Evolutionary conservation across 2,888 invertebrate genomes (phyloP), one percentile per base, ranked within the genome.

Genomic region (Protodeltote pygarga): DNA sequence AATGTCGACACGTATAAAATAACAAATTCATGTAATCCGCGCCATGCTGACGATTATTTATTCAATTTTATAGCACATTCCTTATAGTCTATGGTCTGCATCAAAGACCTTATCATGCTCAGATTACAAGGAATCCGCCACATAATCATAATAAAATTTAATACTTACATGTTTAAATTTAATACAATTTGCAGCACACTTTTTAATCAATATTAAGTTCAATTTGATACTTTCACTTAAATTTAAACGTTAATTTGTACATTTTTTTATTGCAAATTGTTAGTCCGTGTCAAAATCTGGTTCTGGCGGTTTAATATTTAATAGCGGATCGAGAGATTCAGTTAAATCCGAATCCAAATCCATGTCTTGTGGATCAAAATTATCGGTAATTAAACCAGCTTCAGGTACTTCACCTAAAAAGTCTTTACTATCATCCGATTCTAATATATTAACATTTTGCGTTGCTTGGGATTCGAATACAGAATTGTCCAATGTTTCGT

Each of bases 381-480:
- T 65, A 31, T 65, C 70, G 8, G 66, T 27, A 24, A 68, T 47
- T 19, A 58, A 50, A 9, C 54, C 47, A n/a, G 42, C 32, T 17
- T 47, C 48, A 2, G 53, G 29, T 3, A 64, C 3, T 3, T 53
- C 69, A 8, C 66, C 58, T 16, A 65, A 61, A 51, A 48, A 51
- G 45, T 69, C 65, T 31, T 65, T 65, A 19, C 50, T 69, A 32
- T 65, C 69, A 23, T 67, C 65, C 11, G 53, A 65, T 14, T 68
- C 65, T 16, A 65, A 10, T n/a, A 49, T 15, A 15, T 48, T 47
- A 34, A 35, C 50, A 13, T 33, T 47, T 5, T 19, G 40, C 16
- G 45, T 14, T 19, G 45, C 52, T 14, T 34, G 31, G 9, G 39
- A 35, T 3, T 52, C 32, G 15, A 49, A 52, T 27, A 62, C 42